These are phyloP conservation scores for Sesia bembeciformis DNA, from an alignment of 2,888 invertebrate genomes.

Conservation along the genomic window DNA sequence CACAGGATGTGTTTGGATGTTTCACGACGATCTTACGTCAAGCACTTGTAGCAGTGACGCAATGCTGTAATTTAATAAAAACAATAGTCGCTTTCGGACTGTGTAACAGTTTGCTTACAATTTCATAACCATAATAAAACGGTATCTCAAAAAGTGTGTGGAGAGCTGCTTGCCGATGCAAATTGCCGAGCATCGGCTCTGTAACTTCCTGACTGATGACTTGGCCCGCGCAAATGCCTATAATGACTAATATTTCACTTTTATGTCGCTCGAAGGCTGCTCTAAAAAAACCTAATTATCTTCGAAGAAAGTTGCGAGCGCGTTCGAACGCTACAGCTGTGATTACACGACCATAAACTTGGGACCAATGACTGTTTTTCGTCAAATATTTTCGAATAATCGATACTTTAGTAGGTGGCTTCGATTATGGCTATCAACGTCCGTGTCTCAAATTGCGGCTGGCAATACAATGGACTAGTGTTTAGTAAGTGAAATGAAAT, in stretches of 20 bases:
- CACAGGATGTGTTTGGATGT: constrained; percentile 4
- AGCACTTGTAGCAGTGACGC: background rate
- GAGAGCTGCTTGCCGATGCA: constrained; percentile 25
- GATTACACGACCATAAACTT: constrained; percentile 43
- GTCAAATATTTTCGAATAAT: constrained; percentile 31
- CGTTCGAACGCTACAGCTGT: constrained; percentile 19
- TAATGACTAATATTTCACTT: constrained; percentile 42
- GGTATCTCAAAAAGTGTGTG: constrained; percentile 7
- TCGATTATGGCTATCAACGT: constrained; percentile 27
- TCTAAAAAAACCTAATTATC: constrained; percentile 36
- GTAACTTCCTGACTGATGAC: constrained; percentile 21
- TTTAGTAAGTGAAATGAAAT: constrained; percentile 22
- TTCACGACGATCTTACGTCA: background rate
- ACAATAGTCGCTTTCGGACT: constrained; percentile 31
- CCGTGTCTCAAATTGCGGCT: constrained; percentile 16
- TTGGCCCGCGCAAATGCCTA: constrained; percentile 23
- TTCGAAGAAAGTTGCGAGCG: constrained; percentile 27
- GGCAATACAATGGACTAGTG: constrained; percentile 27
- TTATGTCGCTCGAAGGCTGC: constrained; percentile 31
- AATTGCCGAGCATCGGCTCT: constrained; percentile 22
- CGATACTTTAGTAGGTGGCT: constrained; percentile 20
- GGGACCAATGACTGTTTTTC: constrained; percentile 33
- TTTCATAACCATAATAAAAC: constrained; percentile 24
- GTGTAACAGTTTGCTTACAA: constrained; percentile 12
- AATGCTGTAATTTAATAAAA: constrained; percentile 20